Evolutionary conservation across 2,888 invertebrate genomes (phyloP).

Genomic region (Caenorhabditis sp.): DNA sequence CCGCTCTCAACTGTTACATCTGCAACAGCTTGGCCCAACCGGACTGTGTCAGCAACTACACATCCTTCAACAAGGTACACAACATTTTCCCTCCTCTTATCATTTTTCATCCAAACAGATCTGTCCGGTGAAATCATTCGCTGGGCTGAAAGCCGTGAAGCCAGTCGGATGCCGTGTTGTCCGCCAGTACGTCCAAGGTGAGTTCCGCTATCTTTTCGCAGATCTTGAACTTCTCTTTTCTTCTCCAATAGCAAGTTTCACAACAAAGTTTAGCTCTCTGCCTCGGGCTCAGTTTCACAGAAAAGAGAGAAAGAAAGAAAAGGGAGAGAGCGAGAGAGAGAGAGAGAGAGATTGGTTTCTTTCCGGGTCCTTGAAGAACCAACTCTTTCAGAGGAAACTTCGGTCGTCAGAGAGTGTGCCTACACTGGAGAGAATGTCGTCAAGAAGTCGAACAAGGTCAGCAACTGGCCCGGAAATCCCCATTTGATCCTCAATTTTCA

Average conservation of each 20-base stretch:
- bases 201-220: slow-evolving; percentile 23
- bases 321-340: background rate
- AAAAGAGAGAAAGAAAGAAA: slow-evolving; percentile 9
- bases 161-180: slow-evolving; percentile 62
- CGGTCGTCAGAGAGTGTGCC: slow-evolving; percentile 69
- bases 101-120: slow-evolving; percentile 37
- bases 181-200: slow-evolving; percentile 59
- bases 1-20: slow-evolving; percentile 59
- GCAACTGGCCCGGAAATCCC: no score
- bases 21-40: slow-evolving; percentile 60
- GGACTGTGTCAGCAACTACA: slow-evolving; percentile 52
- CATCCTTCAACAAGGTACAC: slow-evolving; percentile 31
- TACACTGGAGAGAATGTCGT: slow-evolving; percentile 67
- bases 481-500: no score
- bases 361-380: background rate
- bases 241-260: background rate
- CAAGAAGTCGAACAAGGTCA: slow-evolving; percentile 61
- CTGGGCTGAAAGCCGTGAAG: slow-evolving; percentile 52
- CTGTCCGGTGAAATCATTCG: slow-evolving; percentile 60
- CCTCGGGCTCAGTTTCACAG: no score
- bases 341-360: background rate
- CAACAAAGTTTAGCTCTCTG: slow-evolving; percentile 5
- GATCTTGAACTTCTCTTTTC: slow-evolving; percentile 15
- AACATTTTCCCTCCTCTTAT: no score
- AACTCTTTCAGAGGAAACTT: slow-evolving; percentile 59